A percentile compares a stretch with the other conserved stretches of the same genome.
These are phyloP conservation scores for Aphodius granarius DNA, from an alignment of 2,888 invertebrate genomes.

Conservation along the genomic window DNA sequence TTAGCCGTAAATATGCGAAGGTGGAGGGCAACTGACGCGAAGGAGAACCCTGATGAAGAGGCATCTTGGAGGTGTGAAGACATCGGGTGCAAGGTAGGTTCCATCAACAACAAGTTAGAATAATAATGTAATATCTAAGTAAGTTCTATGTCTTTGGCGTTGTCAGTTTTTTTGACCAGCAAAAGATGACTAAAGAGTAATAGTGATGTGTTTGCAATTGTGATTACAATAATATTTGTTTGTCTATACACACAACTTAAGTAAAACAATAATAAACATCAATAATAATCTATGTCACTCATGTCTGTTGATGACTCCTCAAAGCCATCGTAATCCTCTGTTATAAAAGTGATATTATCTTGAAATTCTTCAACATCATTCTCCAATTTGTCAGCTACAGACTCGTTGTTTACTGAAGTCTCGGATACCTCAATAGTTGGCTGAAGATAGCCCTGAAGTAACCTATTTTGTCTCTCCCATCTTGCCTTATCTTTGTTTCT, in stretches of 20 bases:
- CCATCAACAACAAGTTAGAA: too few species aligned
- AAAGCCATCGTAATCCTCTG: slow-evolving; percentile 16
- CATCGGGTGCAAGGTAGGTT: too few species aligned
- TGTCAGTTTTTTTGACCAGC: too few species aligned
- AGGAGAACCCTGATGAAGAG: too few species aligned
- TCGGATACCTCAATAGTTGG: slow-evolving; percentile 17
- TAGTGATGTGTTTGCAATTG: too few species aligned
- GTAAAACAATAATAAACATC: background rate
- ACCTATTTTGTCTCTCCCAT: slow-evolving; percentile 43
- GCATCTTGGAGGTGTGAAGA: too few species aligned
- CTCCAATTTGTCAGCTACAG: slow-evolving; percentile 32
- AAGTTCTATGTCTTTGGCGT: too few species aligned
- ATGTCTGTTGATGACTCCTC: slow-evolving; percentile 13
- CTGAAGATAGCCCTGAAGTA: slow-evolving; percentile 40
- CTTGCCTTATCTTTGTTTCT: slow-evolving; percentile 56
- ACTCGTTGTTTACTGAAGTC: slow-evolving; percentile 24
- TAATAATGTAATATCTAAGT: too few species aligned
- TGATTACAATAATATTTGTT: slow-evolving; percentile 19
- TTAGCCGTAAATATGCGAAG: too few species aligned
- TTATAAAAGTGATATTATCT: slow-evolving; percentile 14
- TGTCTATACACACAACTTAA: background rate
- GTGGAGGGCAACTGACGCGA: too few species aligned
- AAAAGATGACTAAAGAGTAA: too few species aligned
- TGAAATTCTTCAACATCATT: slow-evolving; percentile 37
- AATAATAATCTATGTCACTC: slow-evolving; percentile 17